Evolutionary conservation across 2,888 invertebrate species (phyloP), one percentile per base, ranked within the genome.

Genomic region (Spicauda simplicius): DNA sequence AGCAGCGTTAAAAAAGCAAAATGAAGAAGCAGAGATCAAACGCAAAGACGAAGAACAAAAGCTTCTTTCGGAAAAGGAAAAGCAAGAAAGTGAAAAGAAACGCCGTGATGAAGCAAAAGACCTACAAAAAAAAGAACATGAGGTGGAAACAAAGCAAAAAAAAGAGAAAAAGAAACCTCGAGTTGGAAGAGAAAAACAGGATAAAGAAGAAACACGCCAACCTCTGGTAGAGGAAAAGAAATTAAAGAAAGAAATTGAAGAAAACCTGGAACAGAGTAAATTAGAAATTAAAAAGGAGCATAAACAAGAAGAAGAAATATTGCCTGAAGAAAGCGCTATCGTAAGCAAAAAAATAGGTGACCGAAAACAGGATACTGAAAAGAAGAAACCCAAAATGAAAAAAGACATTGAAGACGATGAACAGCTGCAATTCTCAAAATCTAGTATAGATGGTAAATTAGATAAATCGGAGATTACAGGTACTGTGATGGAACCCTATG

Each of bases 131-230:
- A 30, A 30, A 12, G 41, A 60, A 19, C 50, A 68, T 55, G 33
- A 69, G 50, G 65, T 69, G 58, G 63, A 59, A 48, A 60, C 66
- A 58, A 73, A 69, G 69, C 70, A 69, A 48, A 68, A 68, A 20
- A n/a, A 41, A 68, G 70, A 62, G 65, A 69, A 70, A 68, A 56
- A 71, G 58, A 66, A 64, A 20, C 64, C 58, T 59, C 56, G 56
- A 45, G 0, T 53, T 8, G 61, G 41, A 41, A 50, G 14, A 7
- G 52, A 60, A 14, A 45, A 59, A 48, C 50, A 30, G 11, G 52
- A 61, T 12, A 16, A 11, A 14, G 55, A 41, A n/a, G 12, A 56
- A 48, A 14, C 6, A 48, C 12, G 41, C 1, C 12, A 41, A 41
- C 11, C 3, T 16, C 4, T 56, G 30, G 10, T 41, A 48, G 50